These are phyloP conservation scores for Drosophila incognita DNA, from an alignment of 2,888 invertebrate genomes.

Conservation along the genomic window DNA sequence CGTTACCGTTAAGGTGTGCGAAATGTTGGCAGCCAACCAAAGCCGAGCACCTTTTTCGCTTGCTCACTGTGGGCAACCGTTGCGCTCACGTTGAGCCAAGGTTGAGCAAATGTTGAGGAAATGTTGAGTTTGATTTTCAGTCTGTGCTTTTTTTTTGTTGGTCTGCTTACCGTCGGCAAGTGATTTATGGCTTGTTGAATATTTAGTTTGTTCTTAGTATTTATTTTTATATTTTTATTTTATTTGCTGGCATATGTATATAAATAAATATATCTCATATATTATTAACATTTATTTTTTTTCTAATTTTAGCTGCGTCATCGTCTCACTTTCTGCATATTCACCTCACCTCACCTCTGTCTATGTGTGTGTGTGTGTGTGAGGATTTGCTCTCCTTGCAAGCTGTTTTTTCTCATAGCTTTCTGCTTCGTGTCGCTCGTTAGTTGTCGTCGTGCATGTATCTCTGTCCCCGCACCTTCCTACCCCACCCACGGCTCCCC, in stretches of 20 bases:
- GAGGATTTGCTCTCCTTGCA: constrained; percentile 42
- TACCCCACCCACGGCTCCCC: constrained; percentile 14
- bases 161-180: constrained; percentile 74
- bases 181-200: constrained; percentile 46
- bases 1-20: constrained; percentile 82
- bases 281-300: constrained; percentile 5
- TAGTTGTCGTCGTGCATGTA: constrained; percentile 64
- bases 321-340: constrained; percentile 67
- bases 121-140: constrained; percentile 9
- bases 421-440: constrained; percentile 66
- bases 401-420: constrained; percentile 23
- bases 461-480: constrained; percentile 22
- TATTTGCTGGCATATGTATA: constrained; percentile 4
- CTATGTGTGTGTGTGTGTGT: constrained; percentile 30
- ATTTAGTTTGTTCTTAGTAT: not conserved
- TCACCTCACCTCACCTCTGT: constrained; percentile 61
- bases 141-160: constrained; percentile 14
- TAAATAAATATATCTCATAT: not conserved
- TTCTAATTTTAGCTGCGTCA: constrained; percentile 29
- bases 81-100: constrained; percentile 2
- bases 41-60: constrained; percentile 79
- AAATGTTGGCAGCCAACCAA: constrained; percentile 84
- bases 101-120: constrained; percentile 12
- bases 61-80: constrained; percentile 41
- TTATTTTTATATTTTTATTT: constrained; percentile 8